Evolutionary conservation across 2,888 invertebrate species (phyloP), one percentile per base, ranked within the genome.

Genomic region (Polymixis flavicincta): DNA sequence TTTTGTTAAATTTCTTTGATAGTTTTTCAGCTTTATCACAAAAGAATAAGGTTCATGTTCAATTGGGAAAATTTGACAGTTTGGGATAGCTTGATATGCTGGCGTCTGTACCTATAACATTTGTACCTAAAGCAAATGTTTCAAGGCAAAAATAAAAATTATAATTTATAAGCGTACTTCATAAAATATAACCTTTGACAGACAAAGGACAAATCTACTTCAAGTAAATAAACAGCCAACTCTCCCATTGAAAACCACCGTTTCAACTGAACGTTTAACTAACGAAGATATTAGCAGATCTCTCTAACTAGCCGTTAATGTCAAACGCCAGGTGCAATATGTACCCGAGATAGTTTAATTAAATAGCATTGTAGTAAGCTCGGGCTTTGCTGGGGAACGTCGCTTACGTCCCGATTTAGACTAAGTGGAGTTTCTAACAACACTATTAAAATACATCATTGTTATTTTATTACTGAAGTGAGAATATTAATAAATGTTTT

Each of bases 261-360:
- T 64, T 70, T 76, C 25, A 78, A 78, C 60, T 50, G 19, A 45
- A 60, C 54, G 52, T 60, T 64, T 68, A 64, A 48, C 70, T 83
- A 64, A 73, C 60, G 19, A 61, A 76, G 54, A 55, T 70, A 73
- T 71, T 60, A 69, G 45, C 28, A 76, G 73, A 73, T 45, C 70
- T 76, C 67, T 70, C 68, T 80, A 83, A 80, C 70, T 78, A 70
- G 55, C 78, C 73, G 71, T 84, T 82, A 84, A 82, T 84, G 84
- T 82, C 84, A 75, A 71, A 71, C 71, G 75, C 77, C 76, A 77
- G 74, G 83, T 84, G 78, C 76, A 84, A 82, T 84, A 78, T 78
- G 74, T 78, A 78, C 74, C 59, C 68, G 55, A 78, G 74, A 71
- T 84, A 82, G 72, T 84, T 84, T 82, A 84, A 84, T 84, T 84